Base-by-base conservation (phyloP, 2,888 invertebrate genomes). In the Theodoxus fluviatilis region DNA sequence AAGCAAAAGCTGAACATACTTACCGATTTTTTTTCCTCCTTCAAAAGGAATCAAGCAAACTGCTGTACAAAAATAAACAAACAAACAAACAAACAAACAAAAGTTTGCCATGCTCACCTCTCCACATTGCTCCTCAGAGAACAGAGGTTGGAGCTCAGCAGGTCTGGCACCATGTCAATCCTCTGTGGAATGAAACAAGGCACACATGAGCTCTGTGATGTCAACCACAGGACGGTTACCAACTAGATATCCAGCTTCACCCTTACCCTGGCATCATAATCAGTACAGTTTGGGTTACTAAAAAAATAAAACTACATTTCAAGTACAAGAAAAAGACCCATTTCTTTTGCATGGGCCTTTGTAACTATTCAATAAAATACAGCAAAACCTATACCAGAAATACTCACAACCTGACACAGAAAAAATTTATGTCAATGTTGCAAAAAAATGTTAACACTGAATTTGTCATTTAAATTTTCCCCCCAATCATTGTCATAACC, bases 141-240 rank as follows among this genome's bases (percentile, higher is more conserved):
- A 87, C 98, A 99, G 64, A 99, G 88, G 88, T 99, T 98, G 0
- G 96, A 95, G 87, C 97, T 97, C 0, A 99, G 90, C 66, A 98
- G 88, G 79, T 94, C 96, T 87, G 91, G 88, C 7, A 89, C 85
- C 89, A 89, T 89, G 79, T 89, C 89, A 72, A 89, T 89, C 71
- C 89, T 85, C 85, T 85, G 79, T 61, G 75, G 76, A 69, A 71
- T 52, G 66, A 57, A 47, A 49, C 35, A 28, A 52, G n/a, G 40
- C 47, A 4, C 6, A 57, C 15, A 28, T 22, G 12, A 25, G 22
- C 12, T n/a, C 12, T n/a, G 22, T 15, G 22, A n/a, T 7, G 22
- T 18, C 7, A 55, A 18, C 6, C 22, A 55, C 12, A 55, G 55
- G 6, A n/a, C 22, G 22, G 22, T n/a, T n/a, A 18, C 12, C 12